A percentile compares a stretch with the other conserved stretches of the same genome.
These are phyloP conservation scores for Drosophila nr. medialis DNA, from an alignment of 2,888 invertebrate genomes.

Conservation along the genomic window DNA sequence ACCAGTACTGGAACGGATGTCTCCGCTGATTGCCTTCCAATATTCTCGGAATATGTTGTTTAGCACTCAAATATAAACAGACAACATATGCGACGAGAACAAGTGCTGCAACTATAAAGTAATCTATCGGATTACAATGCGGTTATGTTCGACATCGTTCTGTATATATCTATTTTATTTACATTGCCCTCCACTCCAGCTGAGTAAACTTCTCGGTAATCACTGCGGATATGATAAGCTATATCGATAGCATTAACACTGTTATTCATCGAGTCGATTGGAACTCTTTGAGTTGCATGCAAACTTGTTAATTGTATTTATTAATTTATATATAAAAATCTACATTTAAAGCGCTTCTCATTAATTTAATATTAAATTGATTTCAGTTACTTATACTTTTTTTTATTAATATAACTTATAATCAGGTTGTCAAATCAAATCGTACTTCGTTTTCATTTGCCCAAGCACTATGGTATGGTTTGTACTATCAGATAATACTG, in stretches of 20 bases:
- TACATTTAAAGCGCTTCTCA: neutral
- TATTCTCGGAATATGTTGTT: conserved; percentile 37
- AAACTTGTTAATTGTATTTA: neutral
- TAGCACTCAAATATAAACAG: conserved; percentile 4
- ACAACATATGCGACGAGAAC: neutral
- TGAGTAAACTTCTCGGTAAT: conserved; percentile 28
- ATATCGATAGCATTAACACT: conserved; percentile 6
- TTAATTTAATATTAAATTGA: neutral
- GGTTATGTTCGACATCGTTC: conserved; percentile 28
- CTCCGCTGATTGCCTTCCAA: conserved; percentile 21
- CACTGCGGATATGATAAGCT: conserved; percentile 47
- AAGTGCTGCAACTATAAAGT: conserved; percentile 11
- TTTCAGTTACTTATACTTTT: neutral
- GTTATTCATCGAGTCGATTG: neutral
- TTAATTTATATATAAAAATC: neutral
- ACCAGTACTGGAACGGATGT: conserved; percentile 45
- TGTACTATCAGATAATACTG: neutral
- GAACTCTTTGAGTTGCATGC: conserved; percentile 1
- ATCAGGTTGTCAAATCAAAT: neutral
- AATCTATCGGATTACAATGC: conserved; percentile 32
- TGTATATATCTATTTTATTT: conserved; percentile 21
- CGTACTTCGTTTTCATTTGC: neutral
- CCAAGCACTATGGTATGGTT: too few relatives aligned
- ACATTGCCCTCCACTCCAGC: conserved; percentile 11
- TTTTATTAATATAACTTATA: neutral